These are phyloP conservation scores for Nomada flava DNA, from an alignment of 2,888 invertebrate species.

Conservation along the genomic window DNA sequence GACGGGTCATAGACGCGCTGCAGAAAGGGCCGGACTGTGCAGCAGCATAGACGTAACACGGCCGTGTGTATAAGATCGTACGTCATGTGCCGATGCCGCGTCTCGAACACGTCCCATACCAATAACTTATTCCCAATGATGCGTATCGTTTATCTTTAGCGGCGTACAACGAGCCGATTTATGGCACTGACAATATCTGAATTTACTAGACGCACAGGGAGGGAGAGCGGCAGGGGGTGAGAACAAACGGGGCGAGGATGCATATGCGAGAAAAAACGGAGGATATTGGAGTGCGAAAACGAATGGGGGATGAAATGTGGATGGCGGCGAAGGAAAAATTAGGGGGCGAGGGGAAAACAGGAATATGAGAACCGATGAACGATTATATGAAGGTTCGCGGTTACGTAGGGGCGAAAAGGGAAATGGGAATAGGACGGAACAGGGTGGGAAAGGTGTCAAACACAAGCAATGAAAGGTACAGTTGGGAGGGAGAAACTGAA, in stretches of 20 bases:
- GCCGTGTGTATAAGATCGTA: constrained; percentile 67
- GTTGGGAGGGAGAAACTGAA: neutral
- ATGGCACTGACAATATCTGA: constrained; percentile 59
- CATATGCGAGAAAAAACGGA: neutral
- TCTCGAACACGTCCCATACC: constrained; percentile 67
- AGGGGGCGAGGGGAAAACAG: neutral
- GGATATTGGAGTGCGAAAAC: too few species aligned
- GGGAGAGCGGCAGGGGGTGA: neutral
- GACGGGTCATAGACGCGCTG: constrained; percentile 71
- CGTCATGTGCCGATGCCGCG: constrained; percentile 63
- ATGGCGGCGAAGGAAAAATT: neutral
- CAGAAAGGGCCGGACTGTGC: constrained; percentile 59
- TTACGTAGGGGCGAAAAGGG: neutral
- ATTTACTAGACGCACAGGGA: constrained; percentile 24
- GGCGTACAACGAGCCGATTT: constrained; percentile 69
- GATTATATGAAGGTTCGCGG: neutral
- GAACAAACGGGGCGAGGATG: neutral
- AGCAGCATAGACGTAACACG: neutral
- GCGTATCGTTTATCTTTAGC: constrained; percentile 73
- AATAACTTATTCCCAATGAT: constrained; percentile 77
- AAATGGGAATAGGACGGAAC: neutral
- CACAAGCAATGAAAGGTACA: neutral
- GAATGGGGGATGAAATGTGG: neutral
- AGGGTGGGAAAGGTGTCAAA: neutral
- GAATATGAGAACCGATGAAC: neutral